Conservation (phyloP, 2,797 vertebrate species). For the Lepidocolaptes lacrymiger region DNA sequence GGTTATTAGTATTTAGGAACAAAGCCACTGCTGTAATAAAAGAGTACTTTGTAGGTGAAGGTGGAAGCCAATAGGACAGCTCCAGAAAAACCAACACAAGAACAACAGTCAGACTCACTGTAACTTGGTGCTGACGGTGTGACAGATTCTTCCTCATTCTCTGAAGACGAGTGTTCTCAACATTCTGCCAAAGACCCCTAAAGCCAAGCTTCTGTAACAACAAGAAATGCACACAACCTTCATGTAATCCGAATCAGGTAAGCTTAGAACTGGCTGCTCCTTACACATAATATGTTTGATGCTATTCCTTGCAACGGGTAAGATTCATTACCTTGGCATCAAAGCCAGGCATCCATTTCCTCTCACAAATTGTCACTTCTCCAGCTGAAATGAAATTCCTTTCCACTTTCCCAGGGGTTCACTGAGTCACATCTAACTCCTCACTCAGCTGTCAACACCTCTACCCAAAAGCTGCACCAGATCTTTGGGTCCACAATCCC, state of each 20-base stretch:
- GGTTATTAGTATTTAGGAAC: background rate
- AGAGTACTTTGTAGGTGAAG: background rate
- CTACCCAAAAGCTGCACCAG: background rate
- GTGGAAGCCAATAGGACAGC: background rate
- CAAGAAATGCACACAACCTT: background rate
- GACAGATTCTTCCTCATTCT: slow-evolving; percentile 81
- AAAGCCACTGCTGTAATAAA: background rate
- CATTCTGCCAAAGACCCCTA: slow-evolving; percentile 77
- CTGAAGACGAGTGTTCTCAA: slow-evolving; percentile 59
- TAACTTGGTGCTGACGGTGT: slow-evolving; percentile 70
- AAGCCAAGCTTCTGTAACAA: slow-evolving; percentile 78
- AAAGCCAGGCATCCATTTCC: background rate
- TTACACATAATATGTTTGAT: background rate
- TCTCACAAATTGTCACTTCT: background rate
- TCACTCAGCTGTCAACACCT: background rate
- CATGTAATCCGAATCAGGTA: background rate
- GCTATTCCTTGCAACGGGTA: background rate
- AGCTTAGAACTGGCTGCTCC: background rate
- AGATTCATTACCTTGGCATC: background rate
- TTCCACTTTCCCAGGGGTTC: background rate
- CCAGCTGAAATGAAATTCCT: background rate
- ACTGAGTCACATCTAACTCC: background rate
- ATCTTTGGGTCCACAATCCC: background rate
- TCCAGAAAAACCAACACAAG: background rate
- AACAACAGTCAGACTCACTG: slow-evolving; percentile 49